These are phyloP conservation scores for Osmoderma eremita DNA, from an alignment of 2,888 invertebrate genomes.

Conservation along the genomic window DNA sequence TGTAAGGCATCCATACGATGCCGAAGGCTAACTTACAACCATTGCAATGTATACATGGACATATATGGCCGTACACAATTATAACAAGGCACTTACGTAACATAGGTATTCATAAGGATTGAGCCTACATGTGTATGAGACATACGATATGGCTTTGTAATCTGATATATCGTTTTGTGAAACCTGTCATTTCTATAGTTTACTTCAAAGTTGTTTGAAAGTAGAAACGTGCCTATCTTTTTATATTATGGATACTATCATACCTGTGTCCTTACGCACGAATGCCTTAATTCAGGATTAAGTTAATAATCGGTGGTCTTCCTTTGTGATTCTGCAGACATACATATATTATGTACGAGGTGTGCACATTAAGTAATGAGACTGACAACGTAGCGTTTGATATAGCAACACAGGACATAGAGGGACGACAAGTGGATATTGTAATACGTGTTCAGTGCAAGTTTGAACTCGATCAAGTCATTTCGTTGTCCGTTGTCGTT, in stretches of 20 bases:
- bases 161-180: slow-evolving; percentile 17
- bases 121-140: not conserved
- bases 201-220: not conserved
- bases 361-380: too few species aligned
- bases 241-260: not conserved
- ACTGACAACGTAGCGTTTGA: too few species aligned
- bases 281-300: too few species aligned
- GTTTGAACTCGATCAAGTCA: too few species aligned
- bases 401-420: too few species aligned
- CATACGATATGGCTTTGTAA: slow-evolving; percentile 15
- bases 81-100: slow-evolving; percentile 11
- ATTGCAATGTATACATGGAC: slow-evolving; percentile 12
- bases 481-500: too few species aligned
- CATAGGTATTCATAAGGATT: slow-evolving; percentile 1
- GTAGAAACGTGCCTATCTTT: not conserved
- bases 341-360: too few species aligned
- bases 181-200: slow-evolving; percentile 23
- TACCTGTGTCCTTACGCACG: too few species aligned
- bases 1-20: slow-evolving; percentile 17
- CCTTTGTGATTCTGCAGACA: too few species aligned
- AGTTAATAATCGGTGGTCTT: too few species aligned
- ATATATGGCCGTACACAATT: not conserved
- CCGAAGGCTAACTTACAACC: slow-evolving; percentile 19
- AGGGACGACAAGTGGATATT: too few species aligned
- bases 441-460: too few species aligned